These are phyloP conservation scores for Leucoraja ocellata DNA, from an alignment of 2,797 vertebrate genomes.

Conservation along the genomic window DNA sequence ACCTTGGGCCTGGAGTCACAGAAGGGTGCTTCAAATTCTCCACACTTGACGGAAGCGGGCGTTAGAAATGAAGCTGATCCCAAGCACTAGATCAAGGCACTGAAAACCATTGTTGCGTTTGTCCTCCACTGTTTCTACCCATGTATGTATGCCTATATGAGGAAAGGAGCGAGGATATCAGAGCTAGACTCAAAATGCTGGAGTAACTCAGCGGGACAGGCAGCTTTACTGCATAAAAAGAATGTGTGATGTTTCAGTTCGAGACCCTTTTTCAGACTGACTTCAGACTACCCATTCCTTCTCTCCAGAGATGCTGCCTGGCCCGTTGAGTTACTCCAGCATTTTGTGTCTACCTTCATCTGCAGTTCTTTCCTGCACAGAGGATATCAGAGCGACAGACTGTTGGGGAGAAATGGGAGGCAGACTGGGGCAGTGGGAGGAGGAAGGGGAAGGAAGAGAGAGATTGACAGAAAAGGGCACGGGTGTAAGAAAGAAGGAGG, in stretches of 20 bases:
- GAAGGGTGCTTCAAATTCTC: background rate
- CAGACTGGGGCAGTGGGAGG: background rate
- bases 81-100: background rate
- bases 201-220: too few relatives aligned
- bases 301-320: too few relatives aligned
- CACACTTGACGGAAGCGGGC: background rate
- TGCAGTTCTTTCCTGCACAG: background rate
- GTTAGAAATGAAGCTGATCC: background rate
- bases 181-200: background rate
- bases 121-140: background rate
- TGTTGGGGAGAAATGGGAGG: background rate
- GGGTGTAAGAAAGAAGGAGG: background rate
- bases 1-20: background rate
- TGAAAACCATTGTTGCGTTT: background rate
- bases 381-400: constrained; percentile 10
- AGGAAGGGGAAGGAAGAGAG: background rate
- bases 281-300: too few relatives aligned
- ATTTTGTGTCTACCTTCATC: too few relatives aligned
- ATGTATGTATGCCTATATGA: constrained; percentile 6
- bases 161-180: constrained; percentile 9
- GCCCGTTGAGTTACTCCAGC: too few relatives aligned
- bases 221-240: too few relatives aligned
- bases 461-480: background rate
- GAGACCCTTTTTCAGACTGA: too few relatives aligned
- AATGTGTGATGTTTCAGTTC: too few relatives aligned